These are phyloP conservation scores for Nematopogon swammerdamellus DNA, from an alignment of 2,888 invertebrate genomes.

Conservation along the genomic window DNA sequence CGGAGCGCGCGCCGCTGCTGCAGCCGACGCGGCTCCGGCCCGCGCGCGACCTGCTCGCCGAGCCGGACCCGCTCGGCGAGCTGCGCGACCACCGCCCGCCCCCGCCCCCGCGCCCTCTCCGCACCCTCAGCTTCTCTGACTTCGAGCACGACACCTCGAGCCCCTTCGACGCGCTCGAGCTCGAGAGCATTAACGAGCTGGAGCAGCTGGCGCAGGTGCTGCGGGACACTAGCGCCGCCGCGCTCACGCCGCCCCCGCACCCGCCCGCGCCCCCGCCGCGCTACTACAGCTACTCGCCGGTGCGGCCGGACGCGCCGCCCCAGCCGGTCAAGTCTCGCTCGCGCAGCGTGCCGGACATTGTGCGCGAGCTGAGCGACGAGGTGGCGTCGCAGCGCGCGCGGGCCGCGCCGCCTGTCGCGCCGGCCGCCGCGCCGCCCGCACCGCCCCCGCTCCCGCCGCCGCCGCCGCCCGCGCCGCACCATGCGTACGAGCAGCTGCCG, in stretches of 20 bases:
- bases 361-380: conserved; percentile 70
- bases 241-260: too few relatives aligned
- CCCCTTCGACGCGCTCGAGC: conserved; percentile 90
- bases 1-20: conserved; percentile 20
- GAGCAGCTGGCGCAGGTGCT: conserved; percentile 83
- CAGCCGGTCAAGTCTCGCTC: conserved; percentile 39
- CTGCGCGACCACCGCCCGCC: conserved; percentile 27
- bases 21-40: conserved; percentile 40
- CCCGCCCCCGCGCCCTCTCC: conserved; percentile 27
- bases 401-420: too few relatives aligned
- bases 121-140: conserved; percentile 62
- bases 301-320: too few relatives aligned
- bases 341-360: conserved; percentile 71
- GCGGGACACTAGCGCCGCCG: conserved; percentile 18
- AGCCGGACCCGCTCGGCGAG: conserved; percentile 18
- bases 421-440: too few relatives aligned
- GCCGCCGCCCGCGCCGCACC: not conserved
- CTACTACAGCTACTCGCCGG: too few relatives aligned
- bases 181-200: conserved; percentile 91
- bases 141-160: conserved; percentile 91
- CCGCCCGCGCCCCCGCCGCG: too few relatives aligned
- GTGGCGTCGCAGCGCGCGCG: not conserved
- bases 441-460: too few relatives aligned
- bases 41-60: not conserved
- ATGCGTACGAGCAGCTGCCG: conserved; percentile 23